These are phyloP conservation scores for Trachythela sp. DNA, from an alignment of 64 coral and sea anemone species.

Conservation along the genomic window DNA sequence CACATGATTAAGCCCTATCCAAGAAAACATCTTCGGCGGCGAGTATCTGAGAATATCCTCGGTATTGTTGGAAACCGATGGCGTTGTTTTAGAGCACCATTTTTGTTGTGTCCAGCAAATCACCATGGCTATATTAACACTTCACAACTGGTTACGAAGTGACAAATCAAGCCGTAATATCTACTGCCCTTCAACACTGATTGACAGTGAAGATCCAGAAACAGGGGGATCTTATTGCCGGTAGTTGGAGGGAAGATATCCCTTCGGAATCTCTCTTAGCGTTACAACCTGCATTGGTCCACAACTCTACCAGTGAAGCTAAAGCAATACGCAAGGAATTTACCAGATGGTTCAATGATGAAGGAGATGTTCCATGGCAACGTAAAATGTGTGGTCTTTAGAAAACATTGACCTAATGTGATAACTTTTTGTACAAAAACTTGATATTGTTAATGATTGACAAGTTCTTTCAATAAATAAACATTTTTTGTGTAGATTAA, in stretches of 20 bases:
- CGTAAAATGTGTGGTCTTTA: constrained; percentile 29
- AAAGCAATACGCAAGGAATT: constrained; percentile 19
- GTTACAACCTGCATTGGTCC: not conserved
- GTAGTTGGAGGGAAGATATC: constrained; percentile 4
- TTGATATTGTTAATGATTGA: not conserved
- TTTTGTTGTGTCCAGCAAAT: constrained; percentile 37
- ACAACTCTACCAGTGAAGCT: constrained; percentile 30
- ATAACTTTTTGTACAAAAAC: no score
- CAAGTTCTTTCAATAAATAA: not conserved
- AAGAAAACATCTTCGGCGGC: not conserved
- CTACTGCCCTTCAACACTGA: not conserved
- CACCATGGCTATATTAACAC: constrained; percentile 27
- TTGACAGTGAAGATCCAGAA: not conserved
- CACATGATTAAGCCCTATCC: constrained; percentile 49
- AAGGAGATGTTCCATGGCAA: constrained; percentile 29
- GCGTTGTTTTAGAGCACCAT: constrained; percentile 4
- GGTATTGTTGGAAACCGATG: constrained; percentile 44
- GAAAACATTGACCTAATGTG: not conserved
- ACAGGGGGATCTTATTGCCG: not conserved
- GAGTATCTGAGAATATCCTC: constrained; percentile 48
- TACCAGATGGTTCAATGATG: constrained; percentile 24
- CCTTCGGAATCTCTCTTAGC: not conserved
- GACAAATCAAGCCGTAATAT: not conserved
- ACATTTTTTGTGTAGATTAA: no score
- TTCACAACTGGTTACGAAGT: constrained; percentile 38